A percentile compares a stretch with the other conserved stretches of the same genome.
phyloP scores from a whole-genome alignment of 1,140 invertebrate species.

The Papilio aristodemus region DNA sequence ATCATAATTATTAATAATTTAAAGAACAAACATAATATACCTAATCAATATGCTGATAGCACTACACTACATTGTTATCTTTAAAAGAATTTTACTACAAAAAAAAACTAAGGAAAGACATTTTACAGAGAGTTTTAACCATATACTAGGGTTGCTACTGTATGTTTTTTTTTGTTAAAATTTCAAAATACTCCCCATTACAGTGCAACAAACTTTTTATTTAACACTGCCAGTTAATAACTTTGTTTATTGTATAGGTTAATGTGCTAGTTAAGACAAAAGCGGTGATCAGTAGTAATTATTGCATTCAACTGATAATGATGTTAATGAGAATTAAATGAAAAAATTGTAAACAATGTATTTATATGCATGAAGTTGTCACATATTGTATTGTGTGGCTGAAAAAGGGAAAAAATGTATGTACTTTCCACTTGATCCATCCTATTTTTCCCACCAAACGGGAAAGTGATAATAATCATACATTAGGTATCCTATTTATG shows the following conservation, averaged over 20 bases:
- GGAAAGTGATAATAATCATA: too few relatives aligned
- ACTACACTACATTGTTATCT: not conserved
- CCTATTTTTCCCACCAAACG: too few relatives aligned
- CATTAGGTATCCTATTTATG: too few relatives aligned
- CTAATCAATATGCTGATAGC: not conserved
- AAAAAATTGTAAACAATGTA: conserved; percentile 19
- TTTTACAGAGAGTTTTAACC: too few relatives aligned
- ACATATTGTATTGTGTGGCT: too few relatives aligned
- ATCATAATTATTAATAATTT: not conserved
- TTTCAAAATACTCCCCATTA: too few relatives aligned
- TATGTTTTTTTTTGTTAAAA: too few relatives aligned
- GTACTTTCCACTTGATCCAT: too few relatives aligned
- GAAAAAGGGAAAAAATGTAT: too few relatives aligned
- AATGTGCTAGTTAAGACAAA: conserved; percentile 38
- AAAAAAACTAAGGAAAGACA: not conserved
- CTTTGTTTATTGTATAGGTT: not conserved
- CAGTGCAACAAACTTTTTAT: not conserved
- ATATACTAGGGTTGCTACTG: too few relatives aligned
- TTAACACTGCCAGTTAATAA: not conserved
- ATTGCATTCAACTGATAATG: conserved; percentile 3
- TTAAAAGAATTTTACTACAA: not conserved
- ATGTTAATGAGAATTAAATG: not conserved
- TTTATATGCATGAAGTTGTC: not conserved
- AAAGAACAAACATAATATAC: not conserved
- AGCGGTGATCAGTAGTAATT: conserved; percentile 26